These are phyloP conservation scores for Torymus tubicola DNA, from an alignment of 2,888 invertebrate species.

Conservation along the genomic window DNA sequence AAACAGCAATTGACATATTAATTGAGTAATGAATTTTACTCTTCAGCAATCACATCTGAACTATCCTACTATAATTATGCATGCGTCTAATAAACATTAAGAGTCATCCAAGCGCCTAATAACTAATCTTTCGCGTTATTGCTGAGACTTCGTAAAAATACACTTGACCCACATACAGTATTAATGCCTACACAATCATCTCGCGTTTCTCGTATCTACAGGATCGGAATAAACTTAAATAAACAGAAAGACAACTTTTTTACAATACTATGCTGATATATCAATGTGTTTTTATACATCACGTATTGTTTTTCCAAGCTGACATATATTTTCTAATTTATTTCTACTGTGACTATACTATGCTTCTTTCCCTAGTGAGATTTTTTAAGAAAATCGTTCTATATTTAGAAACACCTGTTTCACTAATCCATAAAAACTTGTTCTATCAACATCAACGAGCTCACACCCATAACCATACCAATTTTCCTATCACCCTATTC, in stretches of 20 bases:
- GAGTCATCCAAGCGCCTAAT: constrained; percentile 17
- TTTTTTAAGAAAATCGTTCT: too few relatives aligned
- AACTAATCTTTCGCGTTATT: constrained; percentile 6
- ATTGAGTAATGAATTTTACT: constrained; percentile 4
- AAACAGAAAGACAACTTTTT: not conserved
- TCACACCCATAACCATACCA: not conserved
- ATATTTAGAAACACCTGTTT: too few relatives aligned
- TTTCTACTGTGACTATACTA: too few relatives aligned
- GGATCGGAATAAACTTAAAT: constrained; percentile 8
- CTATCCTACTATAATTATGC: constrained; percentile 7
- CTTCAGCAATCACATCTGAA: constrained; percentile 6
- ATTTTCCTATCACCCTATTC: too few relatives aligned
- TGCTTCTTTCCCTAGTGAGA: too few relatives aligned
- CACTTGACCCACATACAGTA: constrained; percentile 25
- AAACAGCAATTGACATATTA: too few relatives aligned
- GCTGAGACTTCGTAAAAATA: constrained; percentile 3
- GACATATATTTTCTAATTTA: too few relatives aligned
- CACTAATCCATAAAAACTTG: too few relatives aligned
- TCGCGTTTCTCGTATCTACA: not conserved
- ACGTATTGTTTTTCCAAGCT: too few relatives aligned
- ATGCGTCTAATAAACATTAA: constrained; percentile 23
- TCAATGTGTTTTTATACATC: too few relatives aligned
- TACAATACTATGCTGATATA: too few relatives aligned
- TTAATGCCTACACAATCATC: constrained; percentile 3
- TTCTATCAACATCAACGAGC: too few relatives aligned